Evolutionary conservation across 2,113 vertebrate genomes (phyloP).

Genomic region (Sphyrna mokarran): DNA sequence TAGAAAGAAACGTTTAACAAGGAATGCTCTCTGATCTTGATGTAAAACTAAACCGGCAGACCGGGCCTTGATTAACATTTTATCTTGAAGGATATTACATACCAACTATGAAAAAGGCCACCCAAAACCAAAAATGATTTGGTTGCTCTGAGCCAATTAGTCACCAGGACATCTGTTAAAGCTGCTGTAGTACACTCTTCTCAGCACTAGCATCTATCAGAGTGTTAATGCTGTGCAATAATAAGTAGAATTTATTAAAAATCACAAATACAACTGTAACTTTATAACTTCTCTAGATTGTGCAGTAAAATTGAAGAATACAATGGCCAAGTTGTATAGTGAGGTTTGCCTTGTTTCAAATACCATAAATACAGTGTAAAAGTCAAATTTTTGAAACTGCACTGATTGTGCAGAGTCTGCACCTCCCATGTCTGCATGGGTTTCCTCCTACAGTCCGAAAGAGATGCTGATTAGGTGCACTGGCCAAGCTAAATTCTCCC

Average conservation of each 20-base stretch:
- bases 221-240: background rate
- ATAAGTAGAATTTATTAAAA: background rate
- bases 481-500: too few species aligned
- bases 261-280: background rate
- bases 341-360: too few species aligned
- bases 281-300: too few species aligned
- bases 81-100: background rate
- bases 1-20: background rate
- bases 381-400: too few species aligned
- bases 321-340: too few species aligned
- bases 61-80: background rate
- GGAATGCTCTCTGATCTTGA: background rate
- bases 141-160: background rate
- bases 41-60: background rate
- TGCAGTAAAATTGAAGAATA: too few species aligned
- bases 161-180: background rate
- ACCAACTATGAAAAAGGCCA: background rate
- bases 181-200: background rate
- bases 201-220: too few species aligned
- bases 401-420: too few species aligned
- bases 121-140: background rate
- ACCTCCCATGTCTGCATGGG: too few species aligned
- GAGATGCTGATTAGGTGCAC: too few species aligned
- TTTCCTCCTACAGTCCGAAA: too few species aligned
- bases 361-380: too few species aligned